Conservation (phyloP, 1,140 invertebrate genomes). For the Vanessa tameamea region DNA sequence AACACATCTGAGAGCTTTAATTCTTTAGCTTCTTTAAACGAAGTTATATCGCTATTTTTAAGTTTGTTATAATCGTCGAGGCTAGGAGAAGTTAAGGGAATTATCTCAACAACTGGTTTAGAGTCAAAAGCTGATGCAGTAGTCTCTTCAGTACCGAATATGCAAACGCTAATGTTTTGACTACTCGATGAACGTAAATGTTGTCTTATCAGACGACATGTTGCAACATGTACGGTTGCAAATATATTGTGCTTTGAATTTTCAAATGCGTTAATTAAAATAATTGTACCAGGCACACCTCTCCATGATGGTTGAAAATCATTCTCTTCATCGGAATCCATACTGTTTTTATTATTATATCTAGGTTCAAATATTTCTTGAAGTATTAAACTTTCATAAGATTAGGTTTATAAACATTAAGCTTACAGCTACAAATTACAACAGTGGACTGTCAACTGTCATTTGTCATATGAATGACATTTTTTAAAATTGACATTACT, state of each 20-base stretch:
- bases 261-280: conserved; percentile 65
- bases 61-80: conserved; percentile 63
- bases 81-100: conserved; percentile 55
- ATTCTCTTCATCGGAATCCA: conserved; percentile 65
- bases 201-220: conserved; percentile 58
- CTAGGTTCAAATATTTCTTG: too few relatives aligned
- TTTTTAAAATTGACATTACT: too few relatives aligned
- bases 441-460: too few relatives aligned
- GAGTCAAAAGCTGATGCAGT: conserved; percentile 46
- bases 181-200: conserved; percentile 53
- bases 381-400: too few relatives aligned
- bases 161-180: conserved; percentile 57
- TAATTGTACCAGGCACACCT: conserved; percentile 63
- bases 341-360: conserved; percentile 17
- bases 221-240: conserved; percentile 53
- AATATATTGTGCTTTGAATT: conserved; percentile 42
- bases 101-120: conserved; percentile 58
- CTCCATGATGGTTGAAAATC: conserved; percentile 51
- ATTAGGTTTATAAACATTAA: too few relatives aligned
- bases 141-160: conserved; percentile 58
- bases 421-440: too few relatives aligned
- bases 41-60: conserved; percentile 46
- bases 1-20: conserved; percentile 66
- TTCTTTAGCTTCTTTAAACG: conserved; percentile 54
- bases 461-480: too few relatives aligned